Evolutionary conservation across 2,888 invertebrate genomes (phyloP), one percentile per base, ranked within the genome.

Genomic region (Molanna angustata): DNA sequence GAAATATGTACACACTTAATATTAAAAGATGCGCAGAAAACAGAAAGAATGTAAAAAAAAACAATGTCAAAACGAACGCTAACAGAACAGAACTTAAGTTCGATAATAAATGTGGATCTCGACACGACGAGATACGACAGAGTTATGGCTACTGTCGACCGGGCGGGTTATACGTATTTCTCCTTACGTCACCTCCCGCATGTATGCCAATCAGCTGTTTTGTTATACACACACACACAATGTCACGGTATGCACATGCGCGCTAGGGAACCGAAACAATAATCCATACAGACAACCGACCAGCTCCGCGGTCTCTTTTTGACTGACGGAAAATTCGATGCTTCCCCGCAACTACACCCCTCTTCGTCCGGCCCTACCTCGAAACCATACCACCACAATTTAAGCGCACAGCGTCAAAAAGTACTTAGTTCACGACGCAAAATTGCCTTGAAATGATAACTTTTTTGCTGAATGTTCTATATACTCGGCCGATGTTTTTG

Each of bases 261-360:
- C 39, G 39, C 18, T 43, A 27, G 42, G 40, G 39, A 31, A 21
- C 20, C 16, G 19, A 11, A 19, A 18, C 35, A 13, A 20, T 11
- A 14, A 18, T n/a, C 11, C 6, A 3, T n/a, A 37, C n/a, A 17
- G 40, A 22, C 44, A n/a, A 42, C 52, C 46, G 16, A 4, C 21
- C 43, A 21, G 1, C 39, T 7, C 14, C 40, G 44, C 37, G 40
- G 52, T 48, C 33, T 49, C 42, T 51, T 46, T 43, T 47, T 50
- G 56, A 54, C 54, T 52, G 49, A 27, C 37, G 42, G 54, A 49
- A 57, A 60, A 53, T 61, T 60, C 61, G 61, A 62, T 60, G 58
- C 60, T 49, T 46, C 52, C 58, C 42, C 52, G 42, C 53, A n/a
- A 35, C 44, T n/a, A 43, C 21, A 37, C 52, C 52, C 55, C 46